These are phyloP conservation scores for Taenaris catops DNA, from an alignment of 2,888 invertebrate genomes.

Conservation along the genomic window DNA sequence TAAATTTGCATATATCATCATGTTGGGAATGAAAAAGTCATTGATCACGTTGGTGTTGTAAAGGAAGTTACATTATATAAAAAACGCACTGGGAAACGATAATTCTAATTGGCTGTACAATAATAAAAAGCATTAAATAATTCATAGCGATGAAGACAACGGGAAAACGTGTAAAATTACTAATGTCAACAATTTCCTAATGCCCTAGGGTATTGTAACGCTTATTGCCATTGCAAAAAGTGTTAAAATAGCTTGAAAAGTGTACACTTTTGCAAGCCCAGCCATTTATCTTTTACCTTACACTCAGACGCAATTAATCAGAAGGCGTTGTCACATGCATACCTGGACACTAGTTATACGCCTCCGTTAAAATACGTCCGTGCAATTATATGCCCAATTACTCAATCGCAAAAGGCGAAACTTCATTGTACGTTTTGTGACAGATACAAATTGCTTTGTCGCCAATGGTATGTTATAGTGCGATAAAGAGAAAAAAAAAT, in stretches of 20 bases:
- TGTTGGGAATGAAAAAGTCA: no score
- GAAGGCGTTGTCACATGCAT: constrained; percentile 62
- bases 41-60: constrained; percentile 5
- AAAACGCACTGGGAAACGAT: constrained; percentile 20
- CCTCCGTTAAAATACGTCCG: constrained; percentile 26
- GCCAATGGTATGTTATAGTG: constrained; percentile 48
- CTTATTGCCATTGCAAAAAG: constrained; percentile 18
- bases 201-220: constrained; percentile 13
- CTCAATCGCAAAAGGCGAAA: constrained; percentile 22
- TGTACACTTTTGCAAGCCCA: constrained; percentile 25
- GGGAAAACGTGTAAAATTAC: constrained; percentile 61
- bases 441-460: constrained; percentile 26
- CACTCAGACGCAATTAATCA: constrained; percentile 72
- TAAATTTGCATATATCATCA: no score
- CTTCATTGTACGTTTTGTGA: constrained; percentile 22
- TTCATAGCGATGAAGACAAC: constrained; percentile 41
- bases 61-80: not conserved
- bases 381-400: constrained; percentile 28
- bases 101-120: constrained; percentile 22
- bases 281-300: constrained; percentile 66
- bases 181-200: constrained; percentile 54
- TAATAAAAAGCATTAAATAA: constrained; percentile 30
- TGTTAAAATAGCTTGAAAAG: constrained; percentile 16
- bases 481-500: constrained; percentile 71
- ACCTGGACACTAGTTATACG: constrained; percentile 32